phyloP scores from a whole-genome alignment of 2,113 vertebrate species.

The Megaceryle maxima region DNA sequence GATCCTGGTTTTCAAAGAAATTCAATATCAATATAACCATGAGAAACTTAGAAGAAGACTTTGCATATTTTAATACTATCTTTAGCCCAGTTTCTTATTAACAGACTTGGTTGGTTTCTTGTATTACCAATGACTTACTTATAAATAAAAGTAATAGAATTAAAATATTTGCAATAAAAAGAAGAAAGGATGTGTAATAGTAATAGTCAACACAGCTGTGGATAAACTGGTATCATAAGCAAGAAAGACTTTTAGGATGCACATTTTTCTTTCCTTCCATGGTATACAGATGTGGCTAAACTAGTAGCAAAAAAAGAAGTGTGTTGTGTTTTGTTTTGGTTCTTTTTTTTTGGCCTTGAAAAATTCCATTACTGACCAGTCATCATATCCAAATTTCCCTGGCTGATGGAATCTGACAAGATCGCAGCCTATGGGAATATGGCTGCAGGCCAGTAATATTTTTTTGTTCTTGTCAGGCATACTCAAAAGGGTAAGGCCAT shows the following conservation, averaged over 20 bases:
- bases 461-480: slow-evolving; percentile 53
- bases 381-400: slow-evolving; percentile 11
- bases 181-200: neutral
- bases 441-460: slow-evolving; percentile 24
- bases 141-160: neutral
- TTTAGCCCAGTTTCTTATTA: neutral
- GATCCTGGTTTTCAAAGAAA: neutral
- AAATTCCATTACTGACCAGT: slow-evolving; percentile 17
- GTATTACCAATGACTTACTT: neutral
- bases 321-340: neutral
- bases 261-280: neutral
- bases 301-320: neutral
- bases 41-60: neutral
- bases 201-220: neutral
- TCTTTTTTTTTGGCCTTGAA: neutral
- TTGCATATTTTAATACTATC: neutral
- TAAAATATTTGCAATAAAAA: neutral
- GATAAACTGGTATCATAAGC: neutral
- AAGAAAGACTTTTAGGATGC: neutral
- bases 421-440: neutral
- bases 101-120: neutral
- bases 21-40: neutral
- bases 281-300: neutral
- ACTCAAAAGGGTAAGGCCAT: slow-evolving; percentile 53
- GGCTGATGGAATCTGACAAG: slow-evolving; percentile 54